A percentile compares a stretch with the other conserved stretches of the same genome.
Conservation (phyloP, 37 sponge, comb jelly and placozoan species). For the Petrosia ficiformis region DNA sequence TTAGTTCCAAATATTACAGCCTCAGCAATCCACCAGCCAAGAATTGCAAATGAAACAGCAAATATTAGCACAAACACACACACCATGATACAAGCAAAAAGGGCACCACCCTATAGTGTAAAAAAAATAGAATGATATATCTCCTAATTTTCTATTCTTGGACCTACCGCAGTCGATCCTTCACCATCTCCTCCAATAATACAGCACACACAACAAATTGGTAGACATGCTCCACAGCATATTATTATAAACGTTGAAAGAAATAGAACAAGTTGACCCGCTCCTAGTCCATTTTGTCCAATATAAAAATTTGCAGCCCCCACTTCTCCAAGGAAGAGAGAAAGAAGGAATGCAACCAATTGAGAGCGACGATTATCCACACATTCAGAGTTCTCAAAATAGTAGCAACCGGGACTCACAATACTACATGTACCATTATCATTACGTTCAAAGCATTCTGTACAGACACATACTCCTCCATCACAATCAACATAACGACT, state of each 20-base stretch:
- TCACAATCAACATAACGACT: conserved; percentile 3
- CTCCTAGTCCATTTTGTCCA: conserved; percentile 60
- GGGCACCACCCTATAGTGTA: neutral
- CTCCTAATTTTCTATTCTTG: neutral
- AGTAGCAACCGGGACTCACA: conserved; percentile 12
- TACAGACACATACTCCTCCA: conserved; percentile 26
- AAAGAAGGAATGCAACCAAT: conserved; percentile 55
- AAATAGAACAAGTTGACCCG: conserved; percentile 23
- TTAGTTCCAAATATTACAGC: conserved; percentile 74
- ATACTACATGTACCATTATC: neutral
- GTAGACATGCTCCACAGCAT: neutral
- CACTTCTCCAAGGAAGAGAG: conserved; percentile 48
- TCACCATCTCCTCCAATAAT: conserved; percentile 1
- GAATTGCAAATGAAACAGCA: conserved; percentile 44
- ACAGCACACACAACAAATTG: conserved; percentile 17
- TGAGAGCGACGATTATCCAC: conserved; percentile 31
- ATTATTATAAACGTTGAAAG: conserved; percentile 12
- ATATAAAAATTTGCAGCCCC: conserved; percentile 91
- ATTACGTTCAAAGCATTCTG: conserved; percentile 32
- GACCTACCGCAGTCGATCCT: neutral
- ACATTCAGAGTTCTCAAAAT: neutral
- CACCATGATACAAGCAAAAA: conserved; percentile 4
- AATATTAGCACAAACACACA: conserved; percentile 24
- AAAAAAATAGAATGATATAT: too few relatives aligned
- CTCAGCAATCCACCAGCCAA: conserved; percentile 82